Percentiles rank a stretch among this genome's conserved stretches.
Evolutionary conservation across 2,797 vertebrate species (phyloP).

Genomic region (Hozukius guyotensis): DNA sequence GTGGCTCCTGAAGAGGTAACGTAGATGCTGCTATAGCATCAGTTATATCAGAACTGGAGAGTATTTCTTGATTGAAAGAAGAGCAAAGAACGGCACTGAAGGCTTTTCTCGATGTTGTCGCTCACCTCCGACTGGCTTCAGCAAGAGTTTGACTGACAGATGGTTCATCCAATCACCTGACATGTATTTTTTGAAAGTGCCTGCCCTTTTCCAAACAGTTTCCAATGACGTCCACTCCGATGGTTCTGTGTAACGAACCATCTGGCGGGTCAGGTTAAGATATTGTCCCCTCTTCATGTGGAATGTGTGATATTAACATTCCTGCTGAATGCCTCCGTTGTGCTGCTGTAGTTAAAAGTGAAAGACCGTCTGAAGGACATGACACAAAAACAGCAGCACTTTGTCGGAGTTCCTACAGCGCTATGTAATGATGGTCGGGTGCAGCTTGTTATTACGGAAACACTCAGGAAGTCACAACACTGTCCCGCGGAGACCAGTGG

Average conservation of each 20-base stretch:
- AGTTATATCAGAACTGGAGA: too few relatives aligned
- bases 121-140: too few relatives aligned
- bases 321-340: conserved; percentile 17
- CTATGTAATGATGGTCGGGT: conserved; percentile 40
- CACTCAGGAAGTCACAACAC: conserved; percentile 26
- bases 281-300: neutral
- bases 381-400: conserved; percentile 16
- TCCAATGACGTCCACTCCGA: too few relatives aligned
- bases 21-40: too few relatives aligned
- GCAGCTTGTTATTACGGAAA: conserved; percentile 36
- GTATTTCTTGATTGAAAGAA: too few relatives aligned
- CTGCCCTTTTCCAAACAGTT: too few relatives aligned
- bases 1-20: too few relatives aligned
- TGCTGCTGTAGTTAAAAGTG: neutral
- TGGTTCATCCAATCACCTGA: too few relatives aligned
- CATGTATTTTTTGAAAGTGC: too few relatives aligned
- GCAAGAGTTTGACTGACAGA: too few relatives aligned
- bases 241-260: too few relatives aligned
- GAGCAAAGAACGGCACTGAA: too few relatives aligned
- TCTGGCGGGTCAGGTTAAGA: neutral
- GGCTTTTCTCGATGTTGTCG: neutral
- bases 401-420: conserved; percentile 1
- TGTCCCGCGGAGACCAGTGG: neutral
- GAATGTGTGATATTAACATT: conserved; percentile 21
- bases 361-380: neutral